Evolutionary conservation across 1,140 invertebrate species (phyloP).

Genomic region (Ceratosolen solmsi): DNA sequence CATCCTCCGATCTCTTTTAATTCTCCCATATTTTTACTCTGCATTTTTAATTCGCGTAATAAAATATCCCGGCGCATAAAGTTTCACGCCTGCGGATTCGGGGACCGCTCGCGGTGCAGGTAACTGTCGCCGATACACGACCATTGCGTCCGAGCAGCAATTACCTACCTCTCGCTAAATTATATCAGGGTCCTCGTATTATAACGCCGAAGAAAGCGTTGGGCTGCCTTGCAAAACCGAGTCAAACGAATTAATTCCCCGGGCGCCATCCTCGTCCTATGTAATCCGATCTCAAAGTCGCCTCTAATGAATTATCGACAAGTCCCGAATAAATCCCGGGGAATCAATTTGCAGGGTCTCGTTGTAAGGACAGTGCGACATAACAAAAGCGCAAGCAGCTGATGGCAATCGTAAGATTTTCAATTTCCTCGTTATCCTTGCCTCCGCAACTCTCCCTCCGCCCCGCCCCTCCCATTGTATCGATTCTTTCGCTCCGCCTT

Average conservation of each 20-base stretch:
- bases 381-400: conserved; percentile 40
- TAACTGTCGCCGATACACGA: too few species aligned
- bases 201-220: neutral
- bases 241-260: neutral
- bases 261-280: neutral
- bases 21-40: too few species aligned
- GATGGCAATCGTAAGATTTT: conserved; percentile 62
- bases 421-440: conserved; percentile 66
- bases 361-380: conserved; percentile 3
- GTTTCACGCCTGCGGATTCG: too few species aligned
- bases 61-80: too few species aligned
- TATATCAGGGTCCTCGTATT: too few species aligned
- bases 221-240: neutral
- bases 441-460: conserved; percentile 9
- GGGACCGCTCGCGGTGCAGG: neutral
- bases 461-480: neutral
- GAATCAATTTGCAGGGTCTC: neutral
- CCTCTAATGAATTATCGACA: conserved; percentile 13
- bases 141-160: neutral
- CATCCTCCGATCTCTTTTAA: too few species aligned
- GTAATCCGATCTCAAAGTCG: neutral
- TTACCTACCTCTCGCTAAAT: neutral
- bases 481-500: conserved; percentile 26
- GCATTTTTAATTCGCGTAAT: too few species aligned
- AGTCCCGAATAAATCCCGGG: conserved; percentile 31